These are phyloP conservation scores for Saguinus midas DNA, from an alignment of 2,113 vertebrate species.

Conservation along the genomic window DNA sequence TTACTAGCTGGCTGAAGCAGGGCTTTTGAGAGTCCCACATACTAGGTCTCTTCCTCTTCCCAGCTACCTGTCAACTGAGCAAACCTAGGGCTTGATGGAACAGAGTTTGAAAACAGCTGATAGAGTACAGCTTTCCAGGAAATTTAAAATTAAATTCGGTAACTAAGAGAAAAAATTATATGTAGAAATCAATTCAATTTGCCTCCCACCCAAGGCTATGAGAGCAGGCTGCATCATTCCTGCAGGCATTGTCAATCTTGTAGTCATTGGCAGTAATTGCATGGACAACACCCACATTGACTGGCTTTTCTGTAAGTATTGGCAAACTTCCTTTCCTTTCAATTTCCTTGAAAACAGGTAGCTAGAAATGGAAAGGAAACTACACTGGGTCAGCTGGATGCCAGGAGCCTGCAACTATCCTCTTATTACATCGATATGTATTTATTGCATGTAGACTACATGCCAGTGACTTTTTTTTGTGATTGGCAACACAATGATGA, in stretches of 20 bases:
- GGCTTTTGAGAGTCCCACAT: rapidly evolving
- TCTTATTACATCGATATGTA: background rate
- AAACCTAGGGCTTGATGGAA: background rate
- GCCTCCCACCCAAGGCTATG: background rate
- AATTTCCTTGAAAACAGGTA: background rate
- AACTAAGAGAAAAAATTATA: background rate
- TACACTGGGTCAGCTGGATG: background rate
- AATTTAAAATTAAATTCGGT: background rate
- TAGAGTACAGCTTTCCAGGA: background rate
- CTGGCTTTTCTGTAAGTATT: background rate
- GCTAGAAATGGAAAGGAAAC: background rate
- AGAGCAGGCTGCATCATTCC: too few species aligned
- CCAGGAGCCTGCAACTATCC: background rate
- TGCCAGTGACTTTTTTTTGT: background rate
- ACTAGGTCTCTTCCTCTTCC: background rate
- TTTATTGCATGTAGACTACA: background rate
- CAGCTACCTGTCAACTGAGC: background rate
- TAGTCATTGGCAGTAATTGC: background rate
- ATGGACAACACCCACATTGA: background rate
- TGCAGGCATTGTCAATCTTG: rapidly evolving
- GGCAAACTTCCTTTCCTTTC: background rate
- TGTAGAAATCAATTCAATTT: background rate
- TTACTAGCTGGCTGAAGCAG: background rate
- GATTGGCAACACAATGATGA: background rate
- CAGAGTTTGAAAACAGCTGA: background rate